Evolutionary conservation across 2,113 vertebrate genomes (phyloP).

Genomic region (Sapayoa aenigma): DNA sequence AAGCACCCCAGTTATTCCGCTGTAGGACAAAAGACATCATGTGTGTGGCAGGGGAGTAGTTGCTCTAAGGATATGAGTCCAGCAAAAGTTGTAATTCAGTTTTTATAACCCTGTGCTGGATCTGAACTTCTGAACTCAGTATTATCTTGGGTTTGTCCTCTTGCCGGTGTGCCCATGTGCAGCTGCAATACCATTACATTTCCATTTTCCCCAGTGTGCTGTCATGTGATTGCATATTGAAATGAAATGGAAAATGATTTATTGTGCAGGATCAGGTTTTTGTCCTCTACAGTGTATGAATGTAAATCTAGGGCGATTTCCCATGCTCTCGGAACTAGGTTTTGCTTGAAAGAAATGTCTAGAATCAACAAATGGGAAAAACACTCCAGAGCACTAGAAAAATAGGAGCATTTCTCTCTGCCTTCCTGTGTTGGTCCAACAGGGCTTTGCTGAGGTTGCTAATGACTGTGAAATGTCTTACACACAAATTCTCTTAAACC

Average conservation of each 20-base stretch:
- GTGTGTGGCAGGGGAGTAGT: neutral
- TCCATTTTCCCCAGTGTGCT: conserved; percentile 8
- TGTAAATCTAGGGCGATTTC: neutral
- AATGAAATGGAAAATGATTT: conserved; percentile 42
- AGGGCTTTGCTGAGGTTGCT: conserved; percentile 10
- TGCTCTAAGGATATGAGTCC: neutral
- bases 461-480: neutral
- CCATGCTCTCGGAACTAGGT: conserved; percentile 45
- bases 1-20: neutral
- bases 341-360: neutral
- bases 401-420: conserved; percentile 4
- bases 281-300: neutral
- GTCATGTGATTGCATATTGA: neutral
- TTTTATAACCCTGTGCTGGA: neutral
- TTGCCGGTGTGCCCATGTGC: conserved; percentile 14
- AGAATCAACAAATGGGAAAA: conserved; percentile 50
- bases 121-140: conserved; percentile 53
- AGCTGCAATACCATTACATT: conserved; percentile 11
- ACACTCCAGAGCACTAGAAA: neutral
- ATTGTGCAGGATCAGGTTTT: neutral
- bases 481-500: neutral
- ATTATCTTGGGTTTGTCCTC: conserved; percentile 20
- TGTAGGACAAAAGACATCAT: neutral
- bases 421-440: conserved; percentile 4
- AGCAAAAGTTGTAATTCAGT: neutral